Evolutionary conservation across 1,140 invertebrate species (phyloP).

Genomic region (Vollenhovia emeryi): DNA sequence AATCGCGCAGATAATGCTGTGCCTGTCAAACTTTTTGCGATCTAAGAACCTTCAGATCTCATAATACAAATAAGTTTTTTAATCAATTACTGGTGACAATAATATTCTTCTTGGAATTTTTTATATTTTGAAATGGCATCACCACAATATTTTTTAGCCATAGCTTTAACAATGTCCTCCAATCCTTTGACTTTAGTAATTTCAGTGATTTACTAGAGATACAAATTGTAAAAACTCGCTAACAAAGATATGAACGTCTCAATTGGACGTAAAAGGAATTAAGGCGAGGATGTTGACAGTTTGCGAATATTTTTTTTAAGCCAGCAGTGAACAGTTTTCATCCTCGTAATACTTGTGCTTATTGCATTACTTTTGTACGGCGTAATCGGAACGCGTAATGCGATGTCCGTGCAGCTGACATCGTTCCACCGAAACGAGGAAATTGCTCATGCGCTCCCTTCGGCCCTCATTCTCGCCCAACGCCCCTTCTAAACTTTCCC

Average conservation of each 20-base stretch:
- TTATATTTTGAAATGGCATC: neutral
- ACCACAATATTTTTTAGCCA: neutral
- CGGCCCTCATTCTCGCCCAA: neutral
- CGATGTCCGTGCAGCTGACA: neutral
- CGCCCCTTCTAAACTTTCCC: constrained; percentile 20
- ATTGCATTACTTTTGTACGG: neutral
- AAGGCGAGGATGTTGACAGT: neutral
- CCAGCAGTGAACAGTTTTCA: neutral
- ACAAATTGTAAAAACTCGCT: neutral
- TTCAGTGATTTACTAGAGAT: neutral
- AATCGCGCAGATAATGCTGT: no score
- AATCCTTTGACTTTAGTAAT: neutral
- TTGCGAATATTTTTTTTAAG: neutral
- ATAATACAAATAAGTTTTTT: neutral
- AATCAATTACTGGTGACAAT: no score
- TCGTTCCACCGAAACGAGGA: constrained; percentile 1
- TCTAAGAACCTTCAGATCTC: neutral
- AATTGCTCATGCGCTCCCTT: neutral
- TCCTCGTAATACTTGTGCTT: neutral
- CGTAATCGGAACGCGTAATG: constrained; percentile 28
- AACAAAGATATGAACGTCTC: neutral
- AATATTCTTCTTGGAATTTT: no score
- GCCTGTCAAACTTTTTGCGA: neutral
- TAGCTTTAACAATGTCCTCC: neutral
- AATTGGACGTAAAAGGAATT: neutral